Conservation (phyloP, 1,140 invertebrate species). For the Chionoecetes opilio region DNA sequence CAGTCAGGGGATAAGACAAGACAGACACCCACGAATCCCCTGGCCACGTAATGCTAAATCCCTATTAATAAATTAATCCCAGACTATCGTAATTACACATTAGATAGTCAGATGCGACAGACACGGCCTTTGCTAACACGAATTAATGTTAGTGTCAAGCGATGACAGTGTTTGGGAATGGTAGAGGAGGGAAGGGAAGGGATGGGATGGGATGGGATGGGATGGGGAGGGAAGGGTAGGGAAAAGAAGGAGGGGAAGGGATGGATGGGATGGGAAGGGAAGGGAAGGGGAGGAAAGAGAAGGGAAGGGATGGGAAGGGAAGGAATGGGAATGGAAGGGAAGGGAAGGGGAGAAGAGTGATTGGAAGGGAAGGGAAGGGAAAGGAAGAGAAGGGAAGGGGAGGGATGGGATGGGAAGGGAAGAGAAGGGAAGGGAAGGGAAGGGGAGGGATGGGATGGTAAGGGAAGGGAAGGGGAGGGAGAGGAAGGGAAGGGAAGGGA, state of each 20-base stretch:
- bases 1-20: too few species aligned
- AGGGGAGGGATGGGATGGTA: neutral
- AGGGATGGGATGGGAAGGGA: neutral
- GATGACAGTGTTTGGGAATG: neutral
- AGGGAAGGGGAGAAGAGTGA: neutral
- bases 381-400: neutral
- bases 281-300: neutral
- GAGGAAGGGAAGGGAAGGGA: neutral
- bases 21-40: neutral
- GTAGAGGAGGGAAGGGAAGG: too few species aligned
- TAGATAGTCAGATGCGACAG: neutral
- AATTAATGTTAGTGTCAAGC: neutral
- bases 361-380: neutral
- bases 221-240: too few species aligned
- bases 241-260: too few species aligned
- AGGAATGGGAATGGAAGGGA: neutral
- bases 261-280: too few species aligned
- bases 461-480: neutral
- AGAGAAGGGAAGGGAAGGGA: neutral
- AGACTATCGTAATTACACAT: slow-evolving; percentile 7
- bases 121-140: neutral
- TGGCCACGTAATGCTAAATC: neutral
- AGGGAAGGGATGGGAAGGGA: neutral
- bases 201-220: too few species aligned
- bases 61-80: neutral